Conservation (phyloP, 2,888 invertebrate genomes). For the Cosmorhoe ocellata region DNA sequence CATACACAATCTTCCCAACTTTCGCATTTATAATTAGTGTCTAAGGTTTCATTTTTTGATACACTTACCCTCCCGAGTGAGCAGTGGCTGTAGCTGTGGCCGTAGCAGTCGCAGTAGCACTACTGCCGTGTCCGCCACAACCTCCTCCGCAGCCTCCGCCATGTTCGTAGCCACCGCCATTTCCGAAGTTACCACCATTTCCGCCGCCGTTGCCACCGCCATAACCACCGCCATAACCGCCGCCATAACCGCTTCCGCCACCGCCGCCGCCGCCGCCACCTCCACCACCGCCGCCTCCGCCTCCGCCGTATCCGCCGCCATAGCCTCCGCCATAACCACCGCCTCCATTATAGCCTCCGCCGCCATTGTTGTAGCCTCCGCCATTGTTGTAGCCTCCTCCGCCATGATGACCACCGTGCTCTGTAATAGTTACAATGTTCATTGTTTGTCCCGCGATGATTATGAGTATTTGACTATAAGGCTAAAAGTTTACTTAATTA, state of each 20-base stretch:
- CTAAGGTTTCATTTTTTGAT: too few relatives aligned
- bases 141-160: slow-evolving; percentile 20
- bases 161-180: too few relatives aligned
- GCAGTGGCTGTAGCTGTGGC: slow-evolving; percentile 36
- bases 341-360: not conserved
- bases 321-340: not conserved
- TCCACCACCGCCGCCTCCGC: slow-evolving; percentile 28
- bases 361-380: not conserved
- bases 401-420: not conserved
- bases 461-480: too few relatives aligned
- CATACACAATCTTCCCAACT: too few relatives aligned
- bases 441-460: too few relatives aligned
- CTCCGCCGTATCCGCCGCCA: not conserved
- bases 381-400: slow-evolving; percentile 33
- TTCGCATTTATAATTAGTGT: too few relatives aligned
- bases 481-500: too few relatives aligned
- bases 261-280: slow-evolving; percentile 29
- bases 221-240: slow-evolving; percentile 28
- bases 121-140: slow-evolving; percentile 33
- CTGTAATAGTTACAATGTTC: too few relatives aligned
- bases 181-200: too few relatives aligned
- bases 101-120: slow-evolving; percentile 31
- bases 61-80: slow-evolving; percentile 1
- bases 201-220: not conserved
- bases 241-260: slow-evolving; percentile 27